phyloP scores from a whole-genome alignment of 2,113 vertebrate species.

The Sceloporus undulatus region DNA sequence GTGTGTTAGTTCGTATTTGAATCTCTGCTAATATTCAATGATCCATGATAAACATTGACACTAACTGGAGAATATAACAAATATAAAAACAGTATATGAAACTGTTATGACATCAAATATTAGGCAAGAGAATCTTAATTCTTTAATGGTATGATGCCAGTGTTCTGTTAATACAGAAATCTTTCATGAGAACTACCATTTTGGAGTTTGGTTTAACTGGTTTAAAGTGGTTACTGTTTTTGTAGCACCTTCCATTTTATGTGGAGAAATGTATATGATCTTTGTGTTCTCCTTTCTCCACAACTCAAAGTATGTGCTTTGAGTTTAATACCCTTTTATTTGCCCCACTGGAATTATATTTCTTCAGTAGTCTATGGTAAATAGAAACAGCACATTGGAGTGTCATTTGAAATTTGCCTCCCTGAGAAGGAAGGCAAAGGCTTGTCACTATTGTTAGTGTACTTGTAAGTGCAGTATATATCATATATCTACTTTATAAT shows the following conservation, averaged over 20 bases:
- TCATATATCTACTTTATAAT: conserved; percentile 1
- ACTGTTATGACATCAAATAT: conserved; percentile 23
- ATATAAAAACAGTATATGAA: conserved; percentile 26
- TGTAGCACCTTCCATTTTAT: neutral
- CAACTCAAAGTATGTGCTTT: neutral
- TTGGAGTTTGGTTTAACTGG: neutral
- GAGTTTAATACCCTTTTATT: conserved; percentile 14
- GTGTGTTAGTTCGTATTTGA: too few species aligned
- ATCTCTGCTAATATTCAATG: neutral
- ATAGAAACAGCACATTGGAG: neutral
- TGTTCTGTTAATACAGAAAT: conserved; percentile 4
- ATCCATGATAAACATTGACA: neutral
- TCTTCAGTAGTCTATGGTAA: conserved; percentile 8
- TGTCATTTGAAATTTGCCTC: conserved; percentile 4
- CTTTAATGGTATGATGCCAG: conserved; percentile 23
- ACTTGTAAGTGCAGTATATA: neutral
- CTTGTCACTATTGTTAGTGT: neutral
- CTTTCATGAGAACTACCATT: neutral
- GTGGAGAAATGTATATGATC: neutral
- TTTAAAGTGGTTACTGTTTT: neutral
- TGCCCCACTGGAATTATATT: neutral
- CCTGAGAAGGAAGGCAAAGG: neutral
- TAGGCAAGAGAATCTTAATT: conserved; percentile 34
- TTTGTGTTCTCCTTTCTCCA: conserved; percentile 31
- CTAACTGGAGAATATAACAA: conserved; percentile 43